A percentile compares a stretch with the other conserved stretches of the same genome.
Evolutionary conservation across 2,888 invertebrate species (phyloP).

Genomic region (Troides helena): DNA sequence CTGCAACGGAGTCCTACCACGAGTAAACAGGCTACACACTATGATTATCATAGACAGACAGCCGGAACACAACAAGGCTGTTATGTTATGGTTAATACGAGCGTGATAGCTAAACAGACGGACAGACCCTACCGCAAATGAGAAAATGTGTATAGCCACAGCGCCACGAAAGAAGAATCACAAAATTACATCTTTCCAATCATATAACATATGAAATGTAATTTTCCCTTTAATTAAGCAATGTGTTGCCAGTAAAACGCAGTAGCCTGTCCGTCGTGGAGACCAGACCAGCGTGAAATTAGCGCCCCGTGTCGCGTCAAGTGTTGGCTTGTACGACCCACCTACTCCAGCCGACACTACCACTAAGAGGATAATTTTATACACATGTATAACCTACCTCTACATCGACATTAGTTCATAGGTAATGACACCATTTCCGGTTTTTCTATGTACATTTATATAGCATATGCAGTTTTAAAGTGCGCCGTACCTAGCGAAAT

Average conservation of each 20-base stretch:
- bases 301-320: conserved; percentile 42
- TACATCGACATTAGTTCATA: not conserved
- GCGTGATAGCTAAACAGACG: no score
- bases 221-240: conserved; percentile 39
- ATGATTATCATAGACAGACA: no score
- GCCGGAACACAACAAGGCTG: no score
- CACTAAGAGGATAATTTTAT: conserved; percentile 1
- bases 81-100: no score
- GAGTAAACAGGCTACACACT: no score
- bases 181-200: not conserved
- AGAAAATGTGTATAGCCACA: no score
- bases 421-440: not conserved
- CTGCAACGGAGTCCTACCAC: no score
- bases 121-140: no score
- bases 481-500: no score
- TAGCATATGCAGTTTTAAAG: no score
- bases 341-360: conserved; percentile 30
- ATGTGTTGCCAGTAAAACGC: conserved; percentile 30
- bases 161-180: not conserved
- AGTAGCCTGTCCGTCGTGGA: conserved; percentile 30
- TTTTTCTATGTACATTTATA: no score
- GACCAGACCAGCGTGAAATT: conserved; percentile 53
- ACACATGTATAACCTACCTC: not conserved
- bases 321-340: conserved; percentile 34
- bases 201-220: not conserved